A percentile compares a stretch with the other conserved stretches of the same genome.
Conservation (phyloP, 1,140 invertebrate species). For the Nasonia longicornis region DNA sequence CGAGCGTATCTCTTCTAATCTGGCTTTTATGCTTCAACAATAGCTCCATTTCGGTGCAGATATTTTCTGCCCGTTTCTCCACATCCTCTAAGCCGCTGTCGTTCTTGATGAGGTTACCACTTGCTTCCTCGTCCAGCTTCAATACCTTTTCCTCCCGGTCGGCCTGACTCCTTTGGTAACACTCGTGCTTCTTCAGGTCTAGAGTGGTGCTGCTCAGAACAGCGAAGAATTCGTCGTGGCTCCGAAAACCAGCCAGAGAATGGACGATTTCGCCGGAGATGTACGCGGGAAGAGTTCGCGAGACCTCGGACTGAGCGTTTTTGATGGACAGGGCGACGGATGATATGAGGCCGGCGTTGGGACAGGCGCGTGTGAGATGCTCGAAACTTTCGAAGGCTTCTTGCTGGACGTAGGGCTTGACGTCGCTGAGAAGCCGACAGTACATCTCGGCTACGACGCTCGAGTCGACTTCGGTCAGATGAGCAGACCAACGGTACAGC, state of each 20-base stretch:
- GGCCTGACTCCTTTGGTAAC: constrained; percentile 48
- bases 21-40: not conserved
- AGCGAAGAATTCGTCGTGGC: constrained; percentile 47
- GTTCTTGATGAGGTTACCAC: not conserved
- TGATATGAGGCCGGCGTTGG: constrained; percentile 53
- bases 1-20: not conserved
- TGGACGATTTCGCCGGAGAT: constrained; percentile 50
- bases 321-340: constrained; percentile 50
- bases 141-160: constrained; percentile 55
- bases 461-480: constrained; percentile 35
- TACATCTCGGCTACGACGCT: constrained; percentile 53
- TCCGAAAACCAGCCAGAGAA: constrained; percentile 46
- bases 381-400: constrained; percentile 60
- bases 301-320: constrained; percentile 47
- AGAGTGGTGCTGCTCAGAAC: constrained; percentile 5
- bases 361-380: constrained; percentile 51
- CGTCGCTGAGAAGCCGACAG: constrained; percentile 54
- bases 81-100: not conserved
- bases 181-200: constrained; percentile 49
- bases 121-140: constrained; percentile 46
- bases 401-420: constrained; percentile 55
- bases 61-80: not conserved
- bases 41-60: constrained; percentile 25
- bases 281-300: constrained; percentile 53
- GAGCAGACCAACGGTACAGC: constrained; percentile 45